Percentiles rank a stretch among this genome's conserved stretches.
phyloP scores from a whole-genome alignment of 2,113 vertebrate species.

The Nanorana parkeri region DNA sequence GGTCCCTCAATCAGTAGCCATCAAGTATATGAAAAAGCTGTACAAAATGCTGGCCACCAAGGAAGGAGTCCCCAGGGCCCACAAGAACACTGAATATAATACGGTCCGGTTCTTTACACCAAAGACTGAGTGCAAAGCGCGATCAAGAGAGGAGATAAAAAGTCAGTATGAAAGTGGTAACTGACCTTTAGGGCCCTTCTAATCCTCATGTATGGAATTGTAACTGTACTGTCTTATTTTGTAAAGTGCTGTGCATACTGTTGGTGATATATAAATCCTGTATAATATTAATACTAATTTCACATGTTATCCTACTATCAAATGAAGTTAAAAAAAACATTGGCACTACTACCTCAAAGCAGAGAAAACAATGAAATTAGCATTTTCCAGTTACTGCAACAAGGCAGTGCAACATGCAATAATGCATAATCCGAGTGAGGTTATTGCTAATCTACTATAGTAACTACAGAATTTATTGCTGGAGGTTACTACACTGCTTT shows the following conservation, averaged over 20 bases:
- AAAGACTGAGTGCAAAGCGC: slow-evolving; percentile 70
- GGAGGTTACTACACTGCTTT: too few relatives aligned
- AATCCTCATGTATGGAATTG: too few relatives aligned
- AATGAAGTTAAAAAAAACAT: too few relatives aligned
- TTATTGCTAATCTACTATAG: too few relatives aligned
- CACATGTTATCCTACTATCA: too few relatives aligned
- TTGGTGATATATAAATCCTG: too few relatives aligned
- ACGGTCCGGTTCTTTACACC: slow-evolving; percentile 88
- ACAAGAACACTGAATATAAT: slow-evolving; percentile 78
- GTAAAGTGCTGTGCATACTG: too few relatives aligned
- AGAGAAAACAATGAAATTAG: too few relatives aligned
- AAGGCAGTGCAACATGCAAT: not conserved
- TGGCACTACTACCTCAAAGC: too few relatives aligned
- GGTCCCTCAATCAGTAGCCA: slow-evolving; percentile 80
- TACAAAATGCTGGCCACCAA: slow-evolving; percentile 82
- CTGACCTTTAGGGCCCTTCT: too few relatives aligned
- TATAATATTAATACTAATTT: too few relatives aligned
- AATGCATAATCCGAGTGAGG: not conserved
- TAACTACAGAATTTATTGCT: too few relatives aligned
- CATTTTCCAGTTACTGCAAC: not conserved
- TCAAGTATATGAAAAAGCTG: slow-evolving; percentile 88
- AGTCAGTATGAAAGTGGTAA: slow-evolving; percentile 26
- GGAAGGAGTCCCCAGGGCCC: slow-evolving; percentile 77
- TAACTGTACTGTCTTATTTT: not conserved
- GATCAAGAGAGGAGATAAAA: slow-evolving; percentile 57